These are phyloP conservation scores for Trachelipus rathkii DNA, from an alignment of 1,140 invertebrate species.

Conservation along the genomic window DNA sequence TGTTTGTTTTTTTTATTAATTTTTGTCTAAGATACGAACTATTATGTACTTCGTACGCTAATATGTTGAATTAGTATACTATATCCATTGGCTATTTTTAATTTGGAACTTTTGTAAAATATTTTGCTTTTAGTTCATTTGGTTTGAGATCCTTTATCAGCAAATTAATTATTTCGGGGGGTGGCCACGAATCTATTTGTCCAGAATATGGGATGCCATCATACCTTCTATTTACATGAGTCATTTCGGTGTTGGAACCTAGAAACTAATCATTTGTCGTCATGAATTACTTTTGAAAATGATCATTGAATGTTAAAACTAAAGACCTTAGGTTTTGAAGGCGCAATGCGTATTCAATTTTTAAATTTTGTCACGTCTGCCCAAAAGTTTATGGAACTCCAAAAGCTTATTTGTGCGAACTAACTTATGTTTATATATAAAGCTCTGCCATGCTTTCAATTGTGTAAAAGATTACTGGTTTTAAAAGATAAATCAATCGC, in stretches of 20 bases:
- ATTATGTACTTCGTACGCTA: no score
- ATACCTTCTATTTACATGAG: constrained; percentile 53
- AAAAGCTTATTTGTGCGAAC: constrained; percentile 54
- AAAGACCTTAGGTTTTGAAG: not conserved
- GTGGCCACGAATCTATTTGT: constrained; percentile 52
- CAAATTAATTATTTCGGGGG: constrained; percentile 54
- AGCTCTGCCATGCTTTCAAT: constrained; percentile 41
- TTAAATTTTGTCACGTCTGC: not conserved
- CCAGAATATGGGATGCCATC: constrained; percentile 46
- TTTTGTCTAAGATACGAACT: no score
- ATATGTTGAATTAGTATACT: no score
- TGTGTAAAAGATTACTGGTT: not conserved
- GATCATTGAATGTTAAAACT: not conserved
- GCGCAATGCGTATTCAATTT: not conserved
- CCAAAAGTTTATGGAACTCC: constrained; percentile 48
- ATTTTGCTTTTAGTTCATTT: constrained; percentile 19
- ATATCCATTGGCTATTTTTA: not conserved
- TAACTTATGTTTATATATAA: constrained; percentile 52
- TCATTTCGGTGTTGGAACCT: constrained; percentile 48
- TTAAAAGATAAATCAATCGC: constrained; percentile 6
- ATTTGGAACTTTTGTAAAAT: not conserved
- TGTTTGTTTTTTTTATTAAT: not conserved
- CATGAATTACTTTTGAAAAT: constrained; percentile 21
- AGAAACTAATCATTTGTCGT: constrained; percentile 45
- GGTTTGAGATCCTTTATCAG: constrained; percentile 55